These are phyloP conservation scores for Heterocephalus glaber DNA, from an alignment of 2,113 vertebrate genomes.

Conservation along the genomic window DNA sequence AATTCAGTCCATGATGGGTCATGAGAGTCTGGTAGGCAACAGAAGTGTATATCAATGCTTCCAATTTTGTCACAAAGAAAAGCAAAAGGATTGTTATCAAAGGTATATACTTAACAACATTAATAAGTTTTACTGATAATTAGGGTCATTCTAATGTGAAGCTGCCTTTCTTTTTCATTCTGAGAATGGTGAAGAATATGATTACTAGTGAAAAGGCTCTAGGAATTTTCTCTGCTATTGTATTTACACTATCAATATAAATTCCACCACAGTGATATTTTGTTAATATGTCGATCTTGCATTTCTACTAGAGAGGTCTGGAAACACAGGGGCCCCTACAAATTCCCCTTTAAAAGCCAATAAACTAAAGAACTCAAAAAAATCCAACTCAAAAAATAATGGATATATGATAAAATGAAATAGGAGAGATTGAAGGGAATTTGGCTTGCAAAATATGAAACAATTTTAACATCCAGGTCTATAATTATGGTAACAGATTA, in stretches of 20 bases:
- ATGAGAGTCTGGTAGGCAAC: background rate
- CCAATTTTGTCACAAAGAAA: background rate
- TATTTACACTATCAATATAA: background rate
- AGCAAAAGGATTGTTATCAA: background rate
- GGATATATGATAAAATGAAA: background rate
- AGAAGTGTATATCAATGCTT: background rate
- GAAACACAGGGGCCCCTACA: background rate
- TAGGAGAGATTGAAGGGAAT: background rate
- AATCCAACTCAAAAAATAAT: background rate
- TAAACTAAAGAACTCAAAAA: background rate
- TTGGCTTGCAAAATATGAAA: background rate
- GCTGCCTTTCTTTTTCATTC: background rate
- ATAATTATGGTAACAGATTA: background rate
- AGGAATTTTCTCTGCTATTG: background rate
- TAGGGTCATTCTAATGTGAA: background rate
- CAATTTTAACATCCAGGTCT: background rate
- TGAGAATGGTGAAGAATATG: background rate
- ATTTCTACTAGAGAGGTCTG: background rate
- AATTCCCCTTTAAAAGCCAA: background rate
- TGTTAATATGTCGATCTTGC: background rate
- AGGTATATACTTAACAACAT: background rate
- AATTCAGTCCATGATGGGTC: background rate
- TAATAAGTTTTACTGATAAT: background rate
- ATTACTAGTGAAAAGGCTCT: background rate
- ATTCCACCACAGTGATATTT: background rate